phyloP scores from a whole-genome alignment of 2,888 invertebrate genomes.

The Acrobasis consociella region DNA sequence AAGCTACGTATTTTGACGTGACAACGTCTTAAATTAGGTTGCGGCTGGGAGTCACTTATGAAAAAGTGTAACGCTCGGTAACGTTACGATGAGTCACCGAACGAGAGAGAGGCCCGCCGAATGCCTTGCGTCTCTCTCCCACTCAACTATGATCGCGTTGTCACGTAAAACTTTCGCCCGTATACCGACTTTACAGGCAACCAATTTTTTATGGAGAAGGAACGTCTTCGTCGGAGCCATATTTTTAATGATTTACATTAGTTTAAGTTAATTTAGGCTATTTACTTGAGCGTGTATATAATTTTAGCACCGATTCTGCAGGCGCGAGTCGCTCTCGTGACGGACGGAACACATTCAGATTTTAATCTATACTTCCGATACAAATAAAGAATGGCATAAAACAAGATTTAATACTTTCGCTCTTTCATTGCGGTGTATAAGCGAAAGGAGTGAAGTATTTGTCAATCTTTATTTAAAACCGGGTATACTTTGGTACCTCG shows the following conservation, averaged over 20 bases:
- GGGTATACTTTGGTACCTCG: slow-evolving; percentile 49
- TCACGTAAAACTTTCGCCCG: too few species aligned
- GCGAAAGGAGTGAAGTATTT: not conserved
- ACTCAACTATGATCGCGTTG: too few species aligned
- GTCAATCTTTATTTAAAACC: slow-evolving; percentile 17
- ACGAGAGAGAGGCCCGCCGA: too few species aligned
- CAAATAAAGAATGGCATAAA: not conserved
- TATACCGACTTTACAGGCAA: too few species aligned
- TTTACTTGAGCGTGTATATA: slow-evolving; percentile 32
- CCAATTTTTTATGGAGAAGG: slow-evolving; percentile 2
- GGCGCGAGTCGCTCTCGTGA: slow-evolving; percentile 27
- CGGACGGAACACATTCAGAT: slow-evolving; percentile 44
- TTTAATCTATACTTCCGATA: slow-evolving; percentile 33
- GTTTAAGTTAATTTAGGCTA: slow-evolving; percentile 37
- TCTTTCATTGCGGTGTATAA: not conserved
- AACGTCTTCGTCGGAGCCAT: slow-evolving; percentile 40
- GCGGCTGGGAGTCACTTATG: too few species aligned
- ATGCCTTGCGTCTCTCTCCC: too few species aligned
- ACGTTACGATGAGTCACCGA: too few species aligned
- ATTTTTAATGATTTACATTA: slow-evolving; percentile 42
- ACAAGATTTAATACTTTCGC: not conserved
- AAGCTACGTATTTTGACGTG: too few species aligned
- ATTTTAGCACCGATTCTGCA: slow-evolving; percentile 32
- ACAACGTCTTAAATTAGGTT: too few species aligned
- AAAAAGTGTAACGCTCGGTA: too few species aligned